A percentile compares a stretch with the other conserved stretches of the same genome.
phyloP scores from a whole-genome alignment of 2,113 vertebrate species.

The Aegithalos caudatus region DNA sequence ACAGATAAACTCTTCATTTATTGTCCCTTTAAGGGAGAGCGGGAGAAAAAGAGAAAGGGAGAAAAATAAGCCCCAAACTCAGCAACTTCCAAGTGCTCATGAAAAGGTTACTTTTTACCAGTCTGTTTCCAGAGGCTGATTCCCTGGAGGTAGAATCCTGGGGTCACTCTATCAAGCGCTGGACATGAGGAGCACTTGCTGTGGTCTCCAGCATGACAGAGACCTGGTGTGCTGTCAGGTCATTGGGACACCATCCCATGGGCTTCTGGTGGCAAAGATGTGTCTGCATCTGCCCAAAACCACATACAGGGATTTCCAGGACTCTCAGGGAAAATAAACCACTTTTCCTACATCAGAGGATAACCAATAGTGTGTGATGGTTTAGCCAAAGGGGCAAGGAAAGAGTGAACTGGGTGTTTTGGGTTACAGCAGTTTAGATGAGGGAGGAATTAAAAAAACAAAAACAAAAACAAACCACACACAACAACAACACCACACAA shows the following conservation, averaged over 20 bases:
- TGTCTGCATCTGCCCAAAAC: neutral
- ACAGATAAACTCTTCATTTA: constrained; percentile 68
- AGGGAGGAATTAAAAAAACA: neutral
- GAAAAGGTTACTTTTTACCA: neutral
- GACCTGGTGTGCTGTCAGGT: neutral
- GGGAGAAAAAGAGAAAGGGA: neutral
- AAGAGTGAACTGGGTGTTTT: neutral
- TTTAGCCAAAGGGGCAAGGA: neutral
- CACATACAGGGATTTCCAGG: neutral
- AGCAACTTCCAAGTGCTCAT: neutral
- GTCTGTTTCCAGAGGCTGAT: neutral
- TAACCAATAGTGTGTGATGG: neutral
- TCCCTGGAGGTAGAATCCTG: neutral
- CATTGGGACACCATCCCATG: neutral
- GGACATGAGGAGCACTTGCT: neutral
- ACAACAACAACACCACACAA: too few relatives aligned
- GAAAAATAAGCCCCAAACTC: neutral
- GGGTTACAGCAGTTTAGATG: neutral
- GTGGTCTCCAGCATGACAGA: neutral
- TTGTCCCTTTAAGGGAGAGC: constrained; percentile 15
- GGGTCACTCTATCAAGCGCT: neutral
- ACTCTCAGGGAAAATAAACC: neutral
- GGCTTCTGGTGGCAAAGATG: neutral
- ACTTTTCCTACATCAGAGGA: neutral
- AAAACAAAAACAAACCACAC: too few relatives aligned